A percentile compares a stretch with the other conserved stretches of the same genome.
Evolutionary conservation across 1,140 invertebrate genomes (phyloP).

Genomic region (Sitobion miscanthi): DNA sequence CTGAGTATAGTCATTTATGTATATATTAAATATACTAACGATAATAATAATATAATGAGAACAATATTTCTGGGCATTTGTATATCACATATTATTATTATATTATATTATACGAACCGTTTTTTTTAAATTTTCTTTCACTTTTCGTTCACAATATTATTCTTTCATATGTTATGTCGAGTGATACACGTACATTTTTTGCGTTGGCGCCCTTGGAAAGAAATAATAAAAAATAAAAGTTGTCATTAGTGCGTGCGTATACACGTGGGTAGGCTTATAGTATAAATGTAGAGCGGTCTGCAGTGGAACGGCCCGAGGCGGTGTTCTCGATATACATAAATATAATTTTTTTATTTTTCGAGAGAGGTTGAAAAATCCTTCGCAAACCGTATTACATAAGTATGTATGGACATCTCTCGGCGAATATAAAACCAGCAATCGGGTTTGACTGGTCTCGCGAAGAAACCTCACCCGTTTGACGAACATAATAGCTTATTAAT

Average conservation of each 20-base stretch:
- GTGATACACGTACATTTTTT: constrained; percentile 30
- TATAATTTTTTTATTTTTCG: constrained; percentile 24
- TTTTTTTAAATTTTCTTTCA: constrained; percentile 52
- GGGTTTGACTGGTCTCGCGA: constrained; percentile 33
- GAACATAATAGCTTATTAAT: neutral
- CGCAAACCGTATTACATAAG: constrained; percentile 31
- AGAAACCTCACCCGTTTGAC: constrained; percentile 5
- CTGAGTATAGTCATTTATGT: neutral
- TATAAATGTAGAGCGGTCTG: constrained; percentile 37
- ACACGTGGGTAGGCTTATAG: constrained; percentile 47
- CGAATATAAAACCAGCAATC: constrained; percentile 38
- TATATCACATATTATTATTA: neutral
- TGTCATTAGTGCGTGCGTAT: constrained; percentile 24
- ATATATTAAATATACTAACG: neutral
- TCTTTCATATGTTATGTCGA: constrained; percentile 26
- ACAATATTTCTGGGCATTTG: neutral
- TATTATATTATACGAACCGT: constrained; percentile 38
- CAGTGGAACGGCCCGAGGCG: constrained; percentile 26
- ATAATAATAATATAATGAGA: neutral
- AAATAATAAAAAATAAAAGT: constrained; percentile 51
- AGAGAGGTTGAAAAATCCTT: constrained; percentile 52
- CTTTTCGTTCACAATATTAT: constrained; percentile 32
- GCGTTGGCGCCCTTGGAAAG: constrained; percentile 50
- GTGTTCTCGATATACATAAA: constrained; percentile 40
- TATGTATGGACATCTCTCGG: constrained; percentile 14